phyloP scores from a whole-genome alignment of 64 coral and sea anemone species.

The Trachythela sp. region DNA sequence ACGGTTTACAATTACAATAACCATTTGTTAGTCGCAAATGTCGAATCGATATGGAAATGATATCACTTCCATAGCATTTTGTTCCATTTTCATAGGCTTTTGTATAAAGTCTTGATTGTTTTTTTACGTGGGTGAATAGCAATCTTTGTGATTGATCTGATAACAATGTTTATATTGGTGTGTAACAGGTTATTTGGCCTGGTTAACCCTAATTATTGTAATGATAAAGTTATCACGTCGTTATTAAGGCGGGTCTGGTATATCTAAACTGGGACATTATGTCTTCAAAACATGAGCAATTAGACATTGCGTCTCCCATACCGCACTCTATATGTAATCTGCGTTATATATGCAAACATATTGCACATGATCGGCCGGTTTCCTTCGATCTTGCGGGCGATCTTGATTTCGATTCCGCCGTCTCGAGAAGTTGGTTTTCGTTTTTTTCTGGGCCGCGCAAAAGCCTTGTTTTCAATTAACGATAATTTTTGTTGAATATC shows the following conservation, averaged over 20 bases:
- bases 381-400: too few relatives aligned
- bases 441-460: neutral
- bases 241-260: neutral
- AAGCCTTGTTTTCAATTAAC: neutral
- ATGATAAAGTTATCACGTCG: neutral
- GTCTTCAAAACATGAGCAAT: too few relatives aligned
- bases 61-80: neutral
- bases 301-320: too few relatives aligned
- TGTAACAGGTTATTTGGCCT: neutral
- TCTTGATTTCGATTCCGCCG: neutral
- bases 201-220: neutral
- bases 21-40: too few relatives aligned
- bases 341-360: too few relatives aligned
- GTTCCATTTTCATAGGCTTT: neutral
- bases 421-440: neutral
- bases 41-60: too few relatives aligned
- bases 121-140: neutral
- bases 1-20: too few relatives aligned
- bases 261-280: too few relatives aligned
- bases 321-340: too few relatives aligned
- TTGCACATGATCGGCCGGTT: too few relatives aligned
- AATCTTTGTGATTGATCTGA: neutral
- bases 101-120: neutral
- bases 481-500: neutral
- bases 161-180: slow-evolving; percentile 9